Base-by-base conservation (phyloP, 2,113 vertebrate species). In the Perccottus glenii region DNA sequence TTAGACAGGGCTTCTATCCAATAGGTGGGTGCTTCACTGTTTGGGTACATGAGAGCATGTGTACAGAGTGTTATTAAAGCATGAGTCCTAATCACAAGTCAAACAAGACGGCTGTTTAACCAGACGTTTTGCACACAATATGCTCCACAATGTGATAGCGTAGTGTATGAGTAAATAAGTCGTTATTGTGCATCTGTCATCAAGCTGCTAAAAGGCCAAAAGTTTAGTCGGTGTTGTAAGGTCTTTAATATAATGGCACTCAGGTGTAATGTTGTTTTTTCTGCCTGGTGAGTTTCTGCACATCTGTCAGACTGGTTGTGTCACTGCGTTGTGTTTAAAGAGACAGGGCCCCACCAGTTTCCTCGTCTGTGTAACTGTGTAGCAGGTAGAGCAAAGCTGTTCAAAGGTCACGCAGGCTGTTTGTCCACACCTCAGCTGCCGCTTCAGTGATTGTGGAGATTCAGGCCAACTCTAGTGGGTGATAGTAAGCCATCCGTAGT, bases 41-140 rank as follows among this genome's bases (percentile, higher is more conserved):
- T 77, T 88, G 88, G 53, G 78, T 44, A 75, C 86, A 82, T 81
- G 50, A 46, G 47, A 60, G 36, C 50, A 43, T 87, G 78, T 85
- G 82, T 87, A 70, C 78, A 84, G 64, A 80, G 78, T 0, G 61
- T 86, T 86, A 84, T 86, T 85, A 85, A 73, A 89, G 56, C 73
- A 43, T 12, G 75, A 14, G 59, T 11, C 71, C 66, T 81, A 67
- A 87, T 87, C 78, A 59, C 44, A 82, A 52, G n/a, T 74, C 81
- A 88, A 83, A 86, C 80, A 88, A 76, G 33, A 73, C 32, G 47
- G 6, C 32, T 49, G 15, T 75, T 85, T 78, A 75, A 86, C 67
- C 47, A 1, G 19, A 27, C 19, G 32, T 61, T 38, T 16, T 38
- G 55, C 16, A 0, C n/a, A 61, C 62, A 70, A 53, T 44, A 50